Evolutionary conservation across 1,140 invertebrate genomes (phyloP).

Genomic region (Tetramorium alpestre): DNA sequence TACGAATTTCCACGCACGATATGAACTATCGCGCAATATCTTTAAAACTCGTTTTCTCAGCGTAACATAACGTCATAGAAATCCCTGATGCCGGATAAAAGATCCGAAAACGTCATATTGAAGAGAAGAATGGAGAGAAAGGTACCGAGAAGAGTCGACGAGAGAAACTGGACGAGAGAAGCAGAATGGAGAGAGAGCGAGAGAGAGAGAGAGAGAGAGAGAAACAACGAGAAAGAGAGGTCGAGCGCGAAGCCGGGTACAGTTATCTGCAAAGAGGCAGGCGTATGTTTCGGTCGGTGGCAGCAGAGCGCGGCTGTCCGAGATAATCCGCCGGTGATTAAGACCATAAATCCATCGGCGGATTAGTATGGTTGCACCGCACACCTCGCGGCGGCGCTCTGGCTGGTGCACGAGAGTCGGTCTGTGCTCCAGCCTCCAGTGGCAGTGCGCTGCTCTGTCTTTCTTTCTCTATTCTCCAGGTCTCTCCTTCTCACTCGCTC

Average conservation of each 20-base stretch:
- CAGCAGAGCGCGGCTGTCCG: conserved; percentile 83
- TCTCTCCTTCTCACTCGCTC: conserved; percentile 10
- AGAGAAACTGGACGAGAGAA: not conserved
- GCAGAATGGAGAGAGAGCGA: not conserved
- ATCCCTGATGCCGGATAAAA: conserved; percentile 30
- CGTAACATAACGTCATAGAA: conserved; percentile 29
- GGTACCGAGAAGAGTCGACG: not conserved
- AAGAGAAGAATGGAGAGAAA: conserved; percentile 5
- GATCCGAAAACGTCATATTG: conserved; percentile 42
- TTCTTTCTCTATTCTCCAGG: conserved; percentile 22
- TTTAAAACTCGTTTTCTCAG: conserved; percentile 11
- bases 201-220: conserved; percentile 13
- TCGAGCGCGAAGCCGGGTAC: conserved; percentile 64
- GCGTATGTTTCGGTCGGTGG: conserved; percentile 84
- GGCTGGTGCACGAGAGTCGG: conserved; percentile 57
- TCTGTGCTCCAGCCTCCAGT: conserved; percentile 48
- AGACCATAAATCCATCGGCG: conserved; percentile 88
- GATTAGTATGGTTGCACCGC: conserved; percentile 85
- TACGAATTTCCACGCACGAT: not conserved
- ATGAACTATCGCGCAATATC: not conserved
- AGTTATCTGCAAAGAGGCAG: conserved; percentile 85
- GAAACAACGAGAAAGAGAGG: conserved; percentile 46
- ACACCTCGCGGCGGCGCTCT: conserved; percentile 73
- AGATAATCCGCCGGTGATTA: conserved; percentile 88
- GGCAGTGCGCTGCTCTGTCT: conserved; percentile 2